Evolutionary conservation across 2,113 vertebrate genomes (phyloP), one percentile per base, ranked within the genome.

Genomic region (Turdus rufiventris): DNA sequence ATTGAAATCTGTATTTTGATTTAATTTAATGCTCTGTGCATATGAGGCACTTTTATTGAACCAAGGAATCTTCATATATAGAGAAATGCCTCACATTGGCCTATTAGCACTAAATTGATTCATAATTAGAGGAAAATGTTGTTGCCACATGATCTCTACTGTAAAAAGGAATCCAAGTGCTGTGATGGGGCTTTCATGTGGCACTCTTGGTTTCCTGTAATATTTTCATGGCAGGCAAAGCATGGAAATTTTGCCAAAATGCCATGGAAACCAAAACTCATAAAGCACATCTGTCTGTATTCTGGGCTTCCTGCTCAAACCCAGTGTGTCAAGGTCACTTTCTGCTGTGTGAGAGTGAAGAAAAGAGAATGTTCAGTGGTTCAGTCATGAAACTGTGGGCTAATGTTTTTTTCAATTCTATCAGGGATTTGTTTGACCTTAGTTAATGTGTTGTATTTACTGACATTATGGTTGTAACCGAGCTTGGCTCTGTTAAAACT

Each of bases 1-100:
- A 96, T 40, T 88, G 78, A 89, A 93, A 90, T 93, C 63, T 94
- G 95, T 91, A 73, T 91, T 97, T 95, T 88, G 74, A 88, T 94
- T 96, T 93, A 92, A 92, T 92, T 91, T 87, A 82, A 76, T 95
- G 93, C 63, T 88, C 91, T 91, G 74, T 85, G 74, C 71, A 31
- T 68, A 68, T 85, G 74, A 94, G 53, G 77, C 84, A 47, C 81
- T 89, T 76, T n/a, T 71, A 85, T 60, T 45, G 58, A 94, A 54
- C 74, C 45, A 23, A 77, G 34, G 75, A 58, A 63, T 85, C 71
- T 93, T 91, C 42, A 23, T 73, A 62, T n/a, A 36, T 18, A 85
- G 51, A 73, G 71, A 79, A 93, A 91, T 88, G 88, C 62, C 53
- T 89, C 67, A 71, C 28, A 40, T n/a, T 62, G 73, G 78, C 71